phyloP scores from a whole-genome alignment of 2,797 vertebrate genomes.

The Petrocephalus schoutedeni region DNA sequence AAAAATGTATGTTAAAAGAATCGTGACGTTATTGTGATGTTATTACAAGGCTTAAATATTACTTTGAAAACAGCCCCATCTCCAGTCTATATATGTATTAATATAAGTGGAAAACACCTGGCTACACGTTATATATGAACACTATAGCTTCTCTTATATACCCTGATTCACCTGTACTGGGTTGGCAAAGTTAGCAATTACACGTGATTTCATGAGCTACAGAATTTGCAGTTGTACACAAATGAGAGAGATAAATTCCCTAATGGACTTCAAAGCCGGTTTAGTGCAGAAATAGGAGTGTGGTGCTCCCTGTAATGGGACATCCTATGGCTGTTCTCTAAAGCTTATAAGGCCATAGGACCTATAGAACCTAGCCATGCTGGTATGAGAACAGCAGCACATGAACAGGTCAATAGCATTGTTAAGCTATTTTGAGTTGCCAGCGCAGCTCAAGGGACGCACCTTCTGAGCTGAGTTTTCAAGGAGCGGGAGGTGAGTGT shows the following conservation, averaged over 20 bases:
- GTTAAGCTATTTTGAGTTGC: neutral
- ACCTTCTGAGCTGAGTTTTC: slow-evolving; percentile 66
- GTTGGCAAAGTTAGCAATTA: neutral
- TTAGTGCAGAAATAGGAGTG: neutral
- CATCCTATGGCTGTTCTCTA: neutral
- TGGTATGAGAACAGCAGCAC: neutral
- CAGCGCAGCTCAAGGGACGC: slow-evolving; percentile 68
- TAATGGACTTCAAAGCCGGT: neutral
- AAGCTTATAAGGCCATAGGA: neutral
- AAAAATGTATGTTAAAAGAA: neutral
- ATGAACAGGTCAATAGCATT: no score
- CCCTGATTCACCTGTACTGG: neutral
- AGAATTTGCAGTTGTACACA: neutral
- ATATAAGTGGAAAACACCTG: neutral
- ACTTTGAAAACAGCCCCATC: neutral
- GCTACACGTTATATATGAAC: neutral
- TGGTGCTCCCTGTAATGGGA: no score
- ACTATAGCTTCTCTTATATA: neutral
- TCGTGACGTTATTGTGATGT: neutral
- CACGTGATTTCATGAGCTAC: neutral
- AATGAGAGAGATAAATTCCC: neutral
- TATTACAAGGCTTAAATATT: neutral
- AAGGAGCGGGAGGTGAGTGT: slow-evolving; percentile 74
- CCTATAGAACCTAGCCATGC: neutral
- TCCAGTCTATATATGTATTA: neutral